Base-by-base conservation (phyloP, 2,113 vertebrate species). In the Ranitomeya variabilis region DNA sequence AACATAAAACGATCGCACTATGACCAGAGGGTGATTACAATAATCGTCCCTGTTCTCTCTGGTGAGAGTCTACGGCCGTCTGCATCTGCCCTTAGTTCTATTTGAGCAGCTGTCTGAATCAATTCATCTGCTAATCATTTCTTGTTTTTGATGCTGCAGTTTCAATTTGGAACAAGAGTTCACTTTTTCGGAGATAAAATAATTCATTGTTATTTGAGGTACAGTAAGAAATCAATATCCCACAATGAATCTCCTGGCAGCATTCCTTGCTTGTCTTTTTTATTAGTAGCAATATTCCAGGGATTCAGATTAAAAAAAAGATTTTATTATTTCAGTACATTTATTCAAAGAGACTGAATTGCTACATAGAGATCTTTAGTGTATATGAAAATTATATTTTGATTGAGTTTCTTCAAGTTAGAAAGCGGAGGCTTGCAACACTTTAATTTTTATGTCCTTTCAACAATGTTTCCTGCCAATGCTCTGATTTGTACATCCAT, bases 61-160 rank as follows among this genome's bases (percentile, higher is more conserved):
- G 37, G 37, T 45, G 37, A 45, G 1, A 45, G 37, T 45, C 37
- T 45, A 45, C 3, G 37, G 37, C 37, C 37, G 37, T 45, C 37
- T 45, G 37, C 37, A 45, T 45, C 37, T 45, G 37, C 5, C 37
- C 52, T n/a, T 79, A 55, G n/a, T 11, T 23, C 13, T 8, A 52
- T 79, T 57, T 55, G 57, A 79, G 77, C 21, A 79, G 76, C 54
- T 54, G 76, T 78, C 76, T 51, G 45, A 79, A 4, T 23, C 77
- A 79, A 23, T 79, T 79, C 77, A 55, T 55, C 52, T 15, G 51
- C 16, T 51, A 52, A 52, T 79, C 77, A 55, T 79, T 79, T n/a
- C n/a, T 52, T 54, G 37, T 51, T 19, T 79, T 52, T 77, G 10
- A 55, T 79, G 19, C 21, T 12, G 77, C 51, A 13, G 15, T 55